Evolutionary conservation across 2,797 vertebrate genomes (phyloP).

Genomic region (Pipistrellus nathusii): DNA sequence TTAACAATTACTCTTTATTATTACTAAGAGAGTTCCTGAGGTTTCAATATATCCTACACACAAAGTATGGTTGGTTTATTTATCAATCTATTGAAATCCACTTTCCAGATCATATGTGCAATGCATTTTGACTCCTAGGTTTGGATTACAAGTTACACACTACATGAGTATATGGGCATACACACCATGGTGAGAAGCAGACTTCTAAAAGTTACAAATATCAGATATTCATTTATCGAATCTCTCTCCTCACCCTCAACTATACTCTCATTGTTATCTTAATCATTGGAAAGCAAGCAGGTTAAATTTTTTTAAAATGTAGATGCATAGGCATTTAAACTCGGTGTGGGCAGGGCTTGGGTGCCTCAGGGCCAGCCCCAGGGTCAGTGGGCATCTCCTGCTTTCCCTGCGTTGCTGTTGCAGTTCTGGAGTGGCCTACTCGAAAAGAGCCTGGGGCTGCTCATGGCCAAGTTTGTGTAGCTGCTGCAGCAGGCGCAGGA

Average conservation of each 20-base stretch:
- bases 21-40: neutral
- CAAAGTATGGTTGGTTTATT: neutral
- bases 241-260: neutral
- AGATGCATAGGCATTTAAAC: neutral
- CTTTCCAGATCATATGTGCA: conserved; percentile 13
- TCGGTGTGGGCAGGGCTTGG: neutral
- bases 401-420: neutral
- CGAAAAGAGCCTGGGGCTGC: conserved; percentile 97
- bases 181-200: neutral
- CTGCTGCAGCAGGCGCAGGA: conserved; percentile 94
- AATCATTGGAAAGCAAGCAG: neutral
- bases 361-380: conserved; percentile 64
- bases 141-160: neutral
- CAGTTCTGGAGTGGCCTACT: conserved; percentile 89
- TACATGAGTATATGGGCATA: neutral
- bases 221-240: neutral
- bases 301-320: neutral
- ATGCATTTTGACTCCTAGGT: neutral
- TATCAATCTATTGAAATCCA: neutral
- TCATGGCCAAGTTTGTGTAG: conserved; percentile 94
- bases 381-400: conserved; percentile 72
- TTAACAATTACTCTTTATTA: conserved; percentile 24
- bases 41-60: neutral
- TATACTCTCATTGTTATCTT: neutral
- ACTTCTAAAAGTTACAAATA: neutral